phyloP scores from a whole-genome alignment of 2,797 vertebrate genomes.

The Triplophysa bombifrons region DNA sequence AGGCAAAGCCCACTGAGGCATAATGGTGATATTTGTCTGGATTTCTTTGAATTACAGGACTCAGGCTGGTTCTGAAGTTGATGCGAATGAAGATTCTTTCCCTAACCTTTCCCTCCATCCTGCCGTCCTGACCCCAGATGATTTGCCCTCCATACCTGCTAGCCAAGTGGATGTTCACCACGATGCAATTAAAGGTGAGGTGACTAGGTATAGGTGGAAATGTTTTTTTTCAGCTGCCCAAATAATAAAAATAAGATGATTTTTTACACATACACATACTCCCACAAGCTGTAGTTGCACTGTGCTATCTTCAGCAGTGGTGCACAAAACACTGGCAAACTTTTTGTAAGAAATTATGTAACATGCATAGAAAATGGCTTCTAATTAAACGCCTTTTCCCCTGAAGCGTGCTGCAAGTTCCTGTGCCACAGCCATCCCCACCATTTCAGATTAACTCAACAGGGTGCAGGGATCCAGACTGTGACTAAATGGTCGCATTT shows the following conservation, averaged over 20 bases:
- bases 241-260: not conserved
- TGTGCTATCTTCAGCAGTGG: not conserved
- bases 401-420: not conserved
- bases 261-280: not conserved
- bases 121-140: conserved; percentile 76
- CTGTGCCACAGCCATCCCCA: not conserved
- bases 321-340: not conserved
- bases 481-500: no score
- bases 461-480: not conserved
- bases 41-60: conserved; percentile 77
- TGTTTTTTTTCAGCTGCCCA: not conserved
- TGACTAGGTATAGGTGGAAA: not conserved
- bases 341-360: not conserved
- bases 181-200: conserved; percentile 77
- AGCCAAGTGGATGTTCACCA: conserved; percentile 86
- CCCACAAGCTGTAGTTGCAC: not conserved
- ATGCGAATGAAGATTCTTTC: conserved; percentile 79
- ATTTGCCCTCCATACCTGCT: conserved; percentile 78
- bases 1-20: conserved; percentile 48
- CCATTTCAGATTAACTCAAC: not conserved
- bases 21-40: conserved; percentile 21
- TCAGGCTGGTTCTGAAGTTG: conserved; percentile 77
- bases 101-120: conserved; percentile 85
- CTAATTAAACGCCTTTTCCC: not conserved
- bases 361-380: not conserved